These are phyloP conservation scores for Bovichtus diacanthus DNA, from an alignment of 2,797 vertebrate species.

Conservation along the genomic window DNA sequence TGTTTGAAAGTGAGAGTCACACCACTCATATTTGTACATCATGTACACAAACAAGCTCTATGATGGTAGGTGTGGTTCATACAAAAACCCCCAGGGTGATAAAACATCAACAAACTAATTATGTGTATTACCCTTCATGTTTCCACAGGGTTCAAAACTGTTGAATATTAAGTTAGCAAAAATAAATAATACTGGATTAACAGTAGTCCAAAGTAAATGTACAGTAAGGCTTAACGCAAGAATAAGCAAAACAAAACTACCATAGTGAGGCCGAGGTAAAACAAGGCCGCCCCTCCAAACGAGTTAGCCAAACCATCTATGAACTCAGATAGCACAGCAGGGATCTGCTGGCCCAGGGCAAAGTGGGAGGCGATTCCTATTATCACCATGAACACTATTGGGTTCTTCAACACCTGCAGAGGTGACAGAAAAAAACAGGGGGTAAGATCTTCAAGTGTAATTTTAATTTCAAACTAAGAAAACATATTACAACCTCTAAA, in stretches of 20 bases:
- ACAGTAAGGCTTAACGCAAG: not conserved
- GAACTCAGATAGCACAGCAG: conserved; percentile 91
- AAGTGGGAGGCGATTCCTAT: conserved; percentile 94
- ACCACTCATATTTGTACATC: no score
- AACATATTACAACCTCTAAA: not conserved
- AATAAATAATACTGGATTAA: not conserved
- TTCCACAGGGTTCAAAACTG: not conserved
- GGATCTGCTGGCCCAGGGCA: conserved; percentile 91
- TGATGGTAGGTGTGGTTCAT: no score
- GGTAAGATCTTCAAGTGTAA: not conserved
- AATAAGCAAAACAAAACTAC: conserved; percentile 78
- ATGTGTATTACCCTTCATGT: not conserved
- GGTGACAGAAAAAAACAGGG: not conserved
- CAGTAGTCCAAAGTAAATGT: not conserved
- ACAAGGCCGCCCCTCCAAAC: conserved; percentile 94
- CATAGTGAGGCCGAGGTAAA: conserved; percentile 97
- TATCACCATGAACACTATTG: conserved; percentile 97
- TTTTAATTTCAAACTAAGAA: not conserved
- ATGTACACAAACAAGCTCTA: no score
- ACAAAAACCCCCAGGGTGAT: no score
- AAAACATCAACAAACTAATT: no score
- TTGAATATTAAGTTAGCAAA: not conserved
- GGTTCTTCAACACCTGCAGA: conserved; percentile 92
- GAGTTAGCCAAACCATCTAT: conserved; percentile 95
- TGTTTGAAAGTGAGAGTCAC: no score